These are phyloP conservation scores for Trididemnum clinides DNA, from an alignment of 23 tunicate genomes.

Conservation along the genomic window DNA sequence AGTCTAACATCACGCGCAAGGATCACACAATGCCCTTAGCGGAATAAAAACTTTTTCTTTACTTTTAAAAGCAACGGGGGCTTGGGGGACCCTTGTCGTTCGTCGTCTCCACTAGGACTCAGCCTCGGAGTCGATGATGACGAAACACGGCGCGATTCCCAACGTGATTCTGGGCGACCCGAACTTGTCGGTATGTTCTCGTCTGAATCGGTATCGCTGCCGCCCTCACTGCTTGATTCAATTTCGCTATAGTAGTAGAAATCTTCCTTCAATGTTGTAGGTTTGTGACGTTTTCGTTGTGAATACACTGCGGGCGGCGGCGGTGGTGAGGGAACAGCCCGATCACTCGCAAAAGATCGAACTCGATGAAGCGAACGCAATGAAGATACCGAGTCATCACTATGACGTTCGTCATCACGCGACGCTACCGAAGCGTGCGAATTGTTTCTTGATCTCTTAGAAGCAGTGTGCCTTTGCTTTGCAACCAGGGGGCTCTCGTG, in stretches of 20 bases:
- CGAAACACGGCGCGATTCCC: constrained; percentile 1
- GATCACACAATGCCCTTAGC: no score
- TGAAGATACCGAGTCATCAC: constrained; percentile 60
- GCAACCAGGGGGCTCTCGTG: constrained; percentile 34
- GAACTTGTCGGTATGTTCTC: background rate
- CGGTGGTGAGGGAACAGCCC: background rate
- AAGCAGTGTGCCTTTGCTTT: background rate
- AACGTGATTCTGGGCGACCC: background rate
- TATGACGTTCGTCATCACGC: constrained; percentile 58
- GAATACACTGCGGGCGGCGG: background rate
- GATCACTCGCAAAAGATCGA: background rate
- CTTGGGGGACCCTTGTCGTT: background rate
- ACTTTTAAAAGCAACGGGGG: constrained; percentile 21
- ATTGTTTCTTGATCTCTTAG: constrained; percentile 3
- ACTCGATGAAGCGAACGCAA: constrained; percentile 5
- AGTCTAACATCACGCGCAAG: no score
- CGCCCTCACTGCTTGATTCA: constrained; percentile 25
- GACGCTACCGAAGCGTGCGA: constrained; percentile 6
- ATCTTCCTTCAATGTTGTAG: constrained; percentile 26
- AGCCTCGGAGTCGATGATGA: constrained; percentile 19
- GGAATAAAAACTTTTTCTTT: constrained; percentile 9
- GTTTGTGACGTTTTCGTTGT: constrained; percentile 20
- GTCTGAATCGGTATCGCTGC: background rate
- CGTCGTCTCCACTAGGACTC: constrained; percentile 25
- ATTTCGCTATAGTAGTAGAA: constrained; percentile 50